Percentiles rank a stretch among this genome's conserved stretches.
These are phyloP conservation scores for Pseudomyrmex gracilis DNA, from an alignment of 1,140 invertebrate species.

Conservation along the genomic window DNA sequence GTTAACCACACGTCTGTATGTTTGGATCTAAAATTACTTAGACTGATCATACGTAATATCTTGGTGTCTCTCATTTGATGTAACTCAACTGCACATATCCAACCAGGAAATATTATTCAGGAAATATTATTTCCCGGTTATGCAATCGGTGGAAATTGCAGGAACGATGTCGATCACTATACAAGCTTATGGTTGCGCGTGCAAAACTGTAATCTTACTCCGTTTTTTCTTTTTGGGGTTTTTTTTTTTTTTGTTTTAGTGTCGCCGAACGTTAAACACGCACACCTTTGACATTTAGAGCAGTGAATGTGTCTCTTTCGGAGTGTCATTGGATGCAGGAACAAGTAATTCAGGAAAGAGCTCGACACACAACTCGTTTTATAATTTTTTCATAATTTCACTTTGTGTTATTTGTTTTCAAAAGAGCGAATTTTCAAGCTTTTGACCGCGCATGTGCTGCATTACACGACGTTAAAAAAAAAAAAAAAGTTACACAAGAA, in stretches of 20 bases:
- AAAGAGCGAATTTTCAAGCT: background rate
- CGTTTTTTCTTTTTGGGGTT: too few relatives aligned
- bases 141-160: conserved; percentile 40
- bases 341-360: conserved; percentile 3
- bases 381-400: background rate
- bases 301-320: conserved; percentile 52
- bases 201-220: conserved; percentile 29
- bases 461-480: background rate
- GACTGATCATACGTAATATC: background rate
- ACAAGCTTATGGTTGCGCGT: conserved; percentile 20
- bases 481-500: background rate
- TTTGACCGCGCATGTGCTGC: background rate
- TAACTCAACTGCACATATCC: conserved; percentile 3
- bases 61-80: background rate
- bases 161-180: background rate
- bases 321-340: background rate
- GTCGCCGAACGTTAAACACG: background rate
- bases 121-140: conserved; percentile 16
- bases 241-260: background rate
- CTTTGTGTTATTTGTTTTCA: background rate
- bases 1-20: background rate
- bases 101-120: conserved; percentile 1
- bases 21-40: background rate
- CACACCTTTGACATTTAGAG: conserved; percentile 35
- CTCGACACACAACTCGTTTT: background rate